These are phyloP conservation scores for Sprattus sprattus DNA, from an alignment of 2,113 vertebrate species.

Conservation along the genomic window DNA sequence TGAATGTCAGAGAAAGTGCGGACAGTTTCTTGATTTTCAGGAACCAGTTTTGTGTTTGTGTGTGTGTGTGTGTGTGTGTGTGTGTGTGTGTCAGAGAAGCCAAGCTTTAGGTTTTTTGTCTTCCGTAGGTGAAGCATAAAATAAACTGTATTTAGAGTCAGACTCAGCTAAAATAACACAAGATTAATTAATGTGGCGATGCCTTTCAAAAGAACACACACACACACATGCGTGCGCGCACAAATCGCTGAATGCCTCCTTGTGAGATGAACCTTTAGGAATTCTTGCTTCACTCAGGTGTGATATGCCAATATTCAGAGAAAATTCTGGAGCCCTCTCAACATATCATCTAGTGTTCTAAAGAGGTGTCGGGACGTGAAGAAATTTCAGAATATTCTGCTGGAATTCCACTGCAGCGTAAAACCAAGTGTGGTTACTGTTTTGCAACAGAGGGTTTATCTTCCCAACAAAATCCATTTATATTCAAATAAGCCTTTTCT, in stretches of 20 bases:
- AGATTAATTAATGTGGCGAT: not conserved
- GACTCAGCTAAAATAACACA: not conserved
- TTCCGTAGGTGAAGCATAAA: not conserved
- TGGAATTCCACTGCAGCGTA: not conserved
- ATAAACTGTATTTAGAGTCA: not conserved
- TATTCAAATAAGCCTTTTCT: slow-evolving; percentile 43
- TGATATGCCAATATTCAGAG: not conserved
- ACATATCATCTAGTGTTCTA: not conserved
- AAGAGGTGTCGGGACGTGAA: not conserved
- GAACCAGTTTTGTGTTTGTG: not conserved
- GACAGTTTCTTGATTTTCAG: not conserved
- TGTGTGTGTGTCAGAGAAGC: not conserved
- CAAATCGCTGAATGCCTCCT: not conserved
- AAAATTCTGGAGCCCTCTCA: not conserved
- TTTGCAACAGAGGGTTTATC: not conserved
- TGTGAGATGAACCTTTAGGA: not conserved
- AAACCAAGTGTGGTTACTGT: not conserved
- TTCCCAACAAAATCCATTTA: slow-evolving; percentile 43
- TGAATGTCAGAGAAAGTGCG: not conserved
- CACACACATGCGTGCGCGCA: not conserved
- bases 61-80: not conserved
- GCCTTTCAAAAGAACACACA: not conserved
- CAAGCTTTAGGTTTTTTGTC: not conserved
- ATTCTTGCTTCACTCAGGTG: not conserved
- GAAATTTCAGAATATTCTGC: not conserved